These are phyloP conservation scores for Ectemnius cavifrons DNA, from an alignment of 2,888 invertebrate genomes.

Conservation along the genomic window DNA sequence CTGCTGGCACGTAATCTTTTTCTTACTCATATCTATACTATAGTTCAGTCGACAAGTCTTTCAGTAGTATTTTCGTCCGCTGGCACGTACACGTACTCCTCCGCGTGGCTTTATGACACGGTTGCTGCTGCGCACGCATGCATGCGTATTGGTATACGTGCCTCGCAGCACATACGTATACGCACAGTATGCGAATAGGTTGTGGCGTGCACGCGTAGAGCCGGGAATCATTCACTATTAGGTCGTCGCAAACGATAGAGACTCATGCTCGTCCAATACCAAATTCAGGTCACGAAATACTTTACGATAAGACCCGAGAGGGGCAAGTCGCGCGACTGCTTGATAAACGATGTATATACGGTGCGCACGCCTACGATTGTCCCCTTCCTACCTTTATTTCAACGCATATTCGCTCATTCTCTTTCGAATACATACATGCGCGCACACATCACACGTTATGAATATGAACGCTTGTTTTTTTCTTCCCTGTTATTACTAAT, in stretches of 20 bases:
- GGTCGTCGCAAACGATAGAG: slow-evolving; percentile 47
- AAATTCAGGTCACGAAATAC: slow-evolving; percentile 71
- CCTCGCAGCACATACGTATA: slow-evolving; percentile 15
- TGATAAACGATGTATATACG: slow-evolving; percentile 51
- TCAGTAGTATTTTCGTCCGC: slow-evolving; percentile 14
- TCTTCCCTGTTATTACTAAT: background rate
- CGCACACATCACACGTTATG: background rate
- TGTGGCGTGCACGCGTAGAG: slow-evolving; percentile 4
- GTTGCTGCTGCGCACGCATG: slow-evolving; percentile 45
- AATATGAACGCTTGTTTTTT: slow-evolving; percentile 18
- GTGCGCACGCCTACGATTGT: background rate
- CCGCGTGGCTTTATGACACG: slow-evolving; percentile 23
- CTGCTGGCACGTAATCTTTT: slow-evolving; percentile 51
- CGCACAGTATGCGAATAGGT: background rate
- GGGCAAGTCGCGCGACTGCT: slow-evolving; percentile 45
- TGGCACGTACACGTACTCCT: slow-evolving; percentile 8
- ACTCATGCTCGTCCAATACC: slow-evolving; percentile 58
- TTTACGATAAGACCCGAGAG: slow-evolving; percentile 64
- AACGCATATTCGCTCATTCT: background rate
- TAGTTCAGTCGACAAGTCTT: slow-evolving; percentile 12
- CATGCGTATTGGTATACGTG: background rate
- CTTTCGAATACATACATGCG: too few relatives aligned
- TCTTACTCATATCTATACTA: slow-evolving; percentile 27
- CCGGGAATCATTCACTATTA: slow-evolving; percentile 48
- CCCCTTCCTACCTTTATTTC: background rate